Evolutionary conservation across 2,797 vertebrate species (phyloP), one percentile per base, ranked within the genome.

Genomic region (Nasua narica): DNA sequence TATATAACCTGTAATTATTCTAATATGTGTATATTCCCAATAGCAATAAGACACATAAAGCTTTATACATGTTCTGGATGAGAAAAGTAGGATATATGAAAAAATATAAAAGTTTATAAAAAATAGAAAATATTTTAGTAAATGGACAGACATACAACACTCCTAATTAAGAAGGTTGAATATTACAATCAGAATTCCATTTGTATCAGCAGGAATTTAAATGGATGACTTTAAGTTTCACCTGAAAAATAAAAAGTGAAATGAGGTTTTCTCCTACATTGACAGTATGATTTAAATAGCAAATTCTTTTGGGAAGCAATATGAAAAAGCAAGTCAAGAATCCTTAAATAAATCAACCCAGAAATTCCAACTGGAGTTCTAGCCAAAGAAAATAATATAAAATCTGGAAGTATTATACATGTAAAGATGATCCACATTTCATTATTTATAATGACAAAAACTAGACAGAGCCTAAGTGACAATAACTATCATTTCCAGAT

Each of bases 231-330:
- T 79, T 81, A 67, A 92, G 87, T 7, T 92, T 95, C 23, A 43
- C n/a, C 70, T 87, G 6, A 67, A 91, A 96, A 95, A 86, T 25
- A 15, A 65, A 83, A 60, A 91, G 12, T 25, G 5, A 89, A 43
- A 91, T 0, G 9, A 89, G 21, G 4, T 79, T 79, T 70, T 74
- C 19, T 93, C 37, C 54, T 23, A 90, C 6, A 7, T 96, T 67
- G 14, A 65, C 14, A 65, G 9, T 56, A 11, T 60, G 54, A 91
- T 87, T 97, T 76, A 79, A 85, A 35, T 82, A 87, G 52, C 50
- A 95, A 87, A 90, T 92, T 70, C 7, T 92, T 95, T 84, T 95
- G n/a, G 54, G 92, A 92, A 92, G 56, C 11, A 82, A 91, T 5
- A 19, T 65, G 35, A 86, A 56, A 86, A 79, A 81, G 46, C 21